A percentile compares a stretch with the other conserved stretches of the same genome.
Evolutionary conservation across 2,113 vertebrate genomes (phyloP).

Genomic region (Poecilia latipinna): DNA sequence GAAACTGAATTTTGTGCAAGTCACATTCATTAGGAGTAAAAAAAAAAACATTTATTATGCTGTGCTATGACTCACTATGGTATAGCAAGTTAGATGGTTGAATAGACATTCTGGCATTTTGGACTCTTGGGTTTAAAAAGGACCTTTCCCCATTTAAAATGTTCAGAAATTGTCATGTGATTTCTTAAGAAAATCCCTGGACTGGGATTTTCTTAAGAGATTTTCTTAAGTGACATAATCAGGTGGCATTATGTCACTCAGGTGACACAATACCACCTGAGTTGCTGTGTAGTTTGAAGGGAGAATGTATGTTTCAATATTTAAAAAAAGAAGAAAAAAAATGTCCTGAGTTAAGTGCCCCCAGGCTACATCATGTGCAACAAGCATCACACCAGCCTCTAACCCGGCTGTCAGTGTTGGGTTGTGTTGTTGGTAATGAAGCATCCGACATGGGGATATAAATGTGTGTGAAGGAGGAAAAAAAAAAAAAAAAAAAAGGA

Average conservation of each 20-base stretch:
- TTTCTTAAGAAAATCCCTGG: neutral
- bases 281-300: neutral
- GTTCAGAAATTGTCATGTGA: neutral
- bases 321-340: slow-evolving; percentile 5
- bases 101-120: too few relatives aligned
- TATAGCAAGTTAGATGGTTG: too few relatives aligned
- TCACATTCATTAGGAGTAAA: too few relatives aligned
- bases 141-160: too few relatives aligned
- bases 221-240: too few relatives aligned
- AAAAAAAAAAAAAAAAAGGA: neutral
- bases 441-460: slow-evolving; percentile 1
- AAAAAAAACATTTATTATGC: too few relatives aligned
- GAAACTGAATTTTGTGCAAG: too few relatives aligned
- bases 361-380: neutral
- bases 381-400: neutral
- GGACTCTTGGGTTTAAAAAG: too few relatives aligned
- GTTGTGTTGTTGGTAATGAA: slow-evolving; percentile 3
- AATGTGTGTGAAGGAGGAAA: neutral
- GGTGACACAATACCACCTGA: neutral
- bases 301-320: slow-evolving; percentile 2
- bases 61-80: too few relatives aligned
- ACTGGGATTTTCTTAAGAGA: too few relatives aligned
- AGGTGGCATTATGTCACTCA: too few relatives aligned
- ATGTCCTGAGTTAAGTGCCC: slow-evolving; percentile 7
- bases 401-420: neutral